Evolutionary conservation across 37 sponge, comb jelly and placozoan genomes (phyloP).

Genomic region (Agelas oroides): DNA sequence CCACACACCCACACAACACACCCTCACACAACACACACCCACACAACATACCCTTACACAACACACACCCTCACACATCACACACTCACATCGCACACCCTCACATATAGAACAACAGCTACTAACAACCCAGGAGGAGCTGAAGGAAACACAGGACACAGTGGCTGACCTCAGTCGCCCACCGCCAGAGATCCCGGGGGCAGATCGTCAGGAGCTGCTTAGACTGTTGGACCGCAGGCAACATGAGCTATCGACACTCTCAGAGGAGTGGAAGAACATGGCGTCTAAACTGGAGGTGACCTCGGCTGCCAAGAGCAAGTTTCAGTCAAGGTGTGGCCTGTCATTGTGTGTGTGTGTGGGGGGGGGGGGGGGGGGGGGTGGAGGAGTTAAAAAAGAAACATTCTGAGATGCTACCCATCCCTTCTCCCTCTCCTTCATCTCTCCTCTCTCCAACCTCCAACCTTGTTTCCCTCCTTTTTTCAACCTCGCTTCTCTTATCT

Average conservation of each 20-base stretch:
- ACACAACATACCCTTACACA: no score
- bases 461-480: background rate
- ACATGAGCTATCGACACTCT: slow-evolving; percentile 60
- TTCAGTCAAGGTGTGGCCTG: slow-evolving; percentile 32
- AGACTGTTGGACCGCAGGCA: slow-evolving; percentile 75
- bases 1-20: no score
- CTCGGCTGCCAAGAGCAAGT: slow-evolving; percentile 39
- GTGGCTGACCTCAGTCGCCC: slow-evolving; percentile 59
- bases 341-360: no score
- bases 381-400: background rate
- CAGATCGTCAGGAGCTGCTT: slow-evolving; percentile 78
- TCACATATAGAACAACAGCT: slow-evolving; percentile 17
- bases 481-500: no score
- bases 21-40: no score
- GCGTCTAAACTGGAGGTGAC: slow-evolving; percentile 47
- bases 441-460: no score
- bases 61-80: no score
- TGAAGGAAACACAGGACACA: slow-evolving; percentile 28
- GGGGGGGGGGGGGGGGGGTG: no score
- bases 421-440: no score
- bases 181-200: slow-evolving; percentile 70
- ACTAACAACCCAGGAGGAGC: background rate
- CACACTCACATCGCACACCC: no score
- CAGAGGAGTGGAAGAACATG: slow-evolving; percentile 67
- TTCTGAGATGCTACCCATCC: no score